phyloP scores from a whole-genome alignment of 2,888 invertebrate species.

The Agrotis puta region DNA sequence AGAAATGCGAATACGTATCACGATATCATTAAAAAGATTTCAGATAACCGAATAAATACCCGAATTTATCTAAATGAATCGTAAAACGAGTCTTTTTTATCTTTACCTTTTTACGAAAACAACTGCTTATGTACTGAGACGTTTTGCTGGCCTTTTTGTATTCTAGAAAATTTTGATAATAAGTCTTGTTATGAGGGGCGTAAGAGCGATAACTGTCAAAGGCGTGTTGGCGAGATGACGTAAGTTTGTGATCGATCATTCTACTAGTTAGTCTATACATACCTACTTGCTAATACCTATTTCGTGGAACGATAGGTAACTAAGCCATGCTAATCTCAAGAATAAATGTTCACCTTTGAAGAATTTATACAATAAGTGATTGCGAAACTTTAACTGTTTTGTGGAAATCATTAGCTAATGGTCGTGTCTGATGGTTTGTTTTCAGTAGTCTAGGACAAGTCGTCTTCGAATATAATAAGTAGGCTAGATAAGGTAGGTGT shows the following conservation, averaged over 20 bases:
- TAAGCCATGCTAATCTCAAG: constrained; percentile 19
- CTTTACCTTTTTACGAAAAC: constrained; percentile 45
- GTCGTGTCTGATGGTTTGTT: constrained; percentile 24
- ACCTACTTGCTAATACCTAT: constrained; percentile 10
- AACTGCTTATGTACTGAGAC: constrained; percentile 16
- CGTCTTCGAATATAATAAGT: not conserved
- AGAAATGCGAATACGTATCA: constrained; percentile 23
- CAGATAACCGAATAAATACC: constrained; percentile 38
- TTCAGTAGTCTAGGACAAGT: not conserved
- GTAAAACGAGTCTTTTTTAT: constrained; percentile 41
- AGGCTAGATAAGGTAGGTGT: not conserved
- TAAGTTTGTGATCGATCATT: constrained; percentile 43
- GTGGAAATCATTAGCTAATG: constrained; percentile 30
- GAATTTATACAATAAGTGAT: not conserved
- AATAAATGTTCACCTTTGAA: constrained; percentile 3
- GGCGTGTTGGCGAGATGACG: constrained; percentile 40
- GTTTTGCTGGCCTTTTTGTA: not conserved
- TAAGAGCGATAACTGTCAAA: constrained; percentile 42
- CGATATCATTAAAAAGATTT: constrained; percentile 44
- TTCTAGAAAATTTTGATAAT: constrained; percentile 16
- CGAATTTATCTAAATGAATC: constrained; percentile 46
- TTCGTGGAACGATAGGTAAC: not conserved
- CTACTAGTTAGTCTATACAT: constrained; percentile 14
- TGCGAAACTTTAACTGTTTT: not conserved
- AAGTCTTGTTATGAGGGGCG: constrained; percentile 16